Base-by-base conservation (phyloP, 64 coral and sea anemone species). In the Stichodactyla mertensii region DNA sequence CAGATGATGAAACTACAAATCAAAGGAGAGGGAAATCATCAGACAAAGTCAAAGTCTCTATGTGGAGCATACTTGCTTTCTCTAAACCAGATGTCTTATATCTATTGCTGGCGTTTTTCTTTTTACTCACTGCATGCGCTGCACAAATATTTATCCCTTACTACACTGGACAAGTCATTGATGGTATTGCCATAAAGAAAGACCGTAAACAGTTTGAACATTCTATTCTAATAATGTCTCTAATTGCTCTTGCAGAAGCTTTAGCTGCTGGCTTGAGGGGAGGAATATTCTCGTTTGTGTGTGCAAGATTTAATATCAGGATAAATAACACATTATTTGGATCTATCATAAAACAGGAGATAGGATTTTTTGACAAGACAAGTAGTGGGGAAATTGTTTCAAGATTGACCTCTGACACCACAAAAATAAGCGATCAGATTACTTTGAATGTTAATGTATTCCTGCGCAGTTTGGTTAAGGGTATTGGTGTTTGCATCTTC, bases 141-240 rank as follows among this genome's bases (percentile, higher is more conserved):
- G 97, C 90, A 57, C 92, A 99, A 79, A 99, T 99, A 9, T 99
- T 99, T 60, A 95, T 99, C 91, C 97, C 97, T 0, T 93, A 89
- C 36, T 99, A 99, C 24, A 99, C 97, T 53, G 97, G 97, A n/a
- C 86, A 90, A 52, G 97, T 99, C 55, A 99, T 99, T 55, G 97
- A 99, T 79, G 88, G 93, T 52, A 99, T 99, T 88, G 97, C 97
- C 71, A 99, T 99, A 54, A 86, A 92, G 14, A 95, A 92, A 84
- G 86, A 99, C 83, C 87, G 45, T 14, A 59, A 55, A 12, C 92
- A 92, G 27, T 99, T 99, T 87, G n/a, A 82, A 3, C 87, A 66
- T 52, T 79, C 97, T 0, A 99, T 99, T 60, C 6, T 99, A 11
- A 88, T 91, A 23, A 99, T 99, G 97, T 82, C 85, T 26, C 18